phyloP scores from a whole-genome alignment of 2,888 invertebrate species.

The Spilarctia lutea region DNA sequence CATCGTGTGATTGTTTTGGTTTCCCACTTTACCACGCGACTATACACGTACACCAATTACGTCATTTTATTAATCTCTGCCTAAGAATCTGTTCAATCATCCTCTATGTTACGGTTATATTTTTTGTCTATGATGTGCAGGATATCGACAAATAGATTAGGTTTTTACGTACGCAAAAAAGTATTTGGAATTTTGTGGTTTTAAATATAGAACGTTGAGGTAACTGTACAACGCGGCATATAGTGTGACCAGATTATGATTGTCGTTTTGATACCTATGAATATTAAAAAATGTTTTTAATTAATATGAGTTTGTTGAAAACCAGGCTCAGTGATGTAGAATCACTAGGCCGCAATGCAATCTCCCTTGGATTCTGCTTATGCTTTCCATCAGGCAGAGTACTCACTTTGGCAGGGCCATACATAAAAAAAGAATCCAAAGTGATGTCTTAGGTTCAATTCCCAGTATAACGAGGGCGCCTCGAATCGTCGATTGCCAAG shows the following conservation, averaged over 20 bases:
- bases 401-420: too few relatives aligned
- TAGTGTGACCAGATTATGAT: not conserved
- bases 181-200: not conserved
- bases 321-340: too few relatives aligned
- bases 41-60: slow-evolving; percentile 44
- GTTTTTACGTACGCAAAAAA: slow-evolving; percentile 30
- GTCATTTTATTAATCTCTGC: slow-evolving; percentile 44
- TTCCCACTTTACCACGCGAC: slow-evolving; percentile 49
- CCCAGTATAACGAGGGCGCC: too few relatives aligned
- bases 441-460: not conserved
- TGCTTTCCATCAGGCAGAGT: too few relatives aligned
- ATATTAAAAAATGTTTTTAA: not conserved
- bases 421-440: too few relatives aligned
- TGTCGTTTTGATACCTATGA: not conserved
- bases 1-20: slow-evolving; percentile 71
- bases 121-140: slow-evolving; percentile 30
- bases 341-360: too few relatives aligned
- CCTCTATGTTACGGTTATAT: slow-evolving; percentile 24
- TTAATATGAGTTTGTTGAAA: not conserved
- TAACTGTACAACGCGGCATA: not conserved
- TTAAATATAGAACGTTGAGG: not conserved
- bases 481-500: too few relatives aligned
- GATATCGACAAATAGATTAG: slow-evolving; percentile 27
- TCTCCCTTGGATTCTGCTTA: too few relatives aligned
- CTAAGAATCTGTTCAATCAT: slow-evolving; percentile 37